Percentiles rank a stretch among this genome's conserved stretches.
Conservation (phyloP, 35 echinoderm and acorn worm genomes). For the Stichopus chloronotus region DNA sequence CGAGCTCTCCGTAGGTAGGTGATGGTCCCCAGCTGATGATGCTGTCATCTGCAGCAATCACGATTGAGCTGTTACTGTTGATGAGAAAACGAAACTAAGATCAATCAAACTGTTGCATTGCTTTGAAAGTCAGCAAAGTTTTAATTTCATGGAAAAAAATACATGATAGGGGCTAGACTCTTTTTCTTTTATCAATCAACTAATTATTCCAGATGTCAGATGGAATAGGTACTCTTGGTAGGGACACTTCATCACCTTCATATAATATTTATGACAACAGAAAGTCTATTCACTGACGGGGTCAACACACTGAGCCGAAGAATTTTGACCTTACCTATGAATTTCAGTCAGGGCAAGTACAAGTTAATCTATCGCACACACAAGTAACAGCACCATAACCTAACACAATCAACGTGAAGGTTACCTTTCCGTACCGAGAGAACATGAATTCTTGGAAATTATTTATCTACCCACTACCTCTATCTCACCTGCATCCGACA, state of each 20-base stretch:
- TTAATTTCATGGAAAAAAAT: neutral
- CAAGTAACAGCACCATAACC: too few species aligned
- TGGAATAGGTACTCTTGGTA: too few species aligned
- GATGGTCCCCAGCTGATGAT: conserved; percentile 96
- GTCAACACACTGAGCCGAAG: too few species aligned
- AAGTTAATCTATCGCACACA: too few species aligned
- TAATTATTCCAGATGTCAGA: neutral
- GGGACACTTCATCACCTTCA: too few species aligned
- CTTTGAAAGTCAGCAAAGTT: neutral
- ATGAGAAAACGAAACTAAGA: conserved; percentile 40
- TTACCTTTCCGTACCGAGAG: too few species aligned
- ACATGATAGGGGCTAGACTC: neutral
- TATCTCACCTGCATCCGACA: conserved; percentile 90
- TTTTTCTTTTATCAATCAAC: neutral
- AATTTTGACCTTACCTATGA: too few species aligned
- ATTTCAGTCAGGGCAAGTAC: too few species aligned
- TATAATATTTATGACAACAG: too few species aligned
- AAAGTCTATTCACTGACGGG: too few species aligned
- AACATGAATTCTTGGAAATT: too few species aligned
- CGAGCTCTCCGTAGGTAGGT: conserved; percentile 94
- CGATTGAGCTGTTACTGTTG: conserved; percentile 85
- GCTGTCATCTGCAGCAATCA: conserved; percentile 89
- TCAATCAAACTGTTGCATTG: neutral
- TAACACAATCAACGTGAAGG: too few species aligned
- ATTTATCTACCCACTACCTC: neutral